Percentiles rank a stretch among this genome's conserved stretches.
These are phyloP conservation scores for Tetragnatha montana DNA, from an alignment of 2,888 invertebrate species.

Conservation along the genomic window DNA sequence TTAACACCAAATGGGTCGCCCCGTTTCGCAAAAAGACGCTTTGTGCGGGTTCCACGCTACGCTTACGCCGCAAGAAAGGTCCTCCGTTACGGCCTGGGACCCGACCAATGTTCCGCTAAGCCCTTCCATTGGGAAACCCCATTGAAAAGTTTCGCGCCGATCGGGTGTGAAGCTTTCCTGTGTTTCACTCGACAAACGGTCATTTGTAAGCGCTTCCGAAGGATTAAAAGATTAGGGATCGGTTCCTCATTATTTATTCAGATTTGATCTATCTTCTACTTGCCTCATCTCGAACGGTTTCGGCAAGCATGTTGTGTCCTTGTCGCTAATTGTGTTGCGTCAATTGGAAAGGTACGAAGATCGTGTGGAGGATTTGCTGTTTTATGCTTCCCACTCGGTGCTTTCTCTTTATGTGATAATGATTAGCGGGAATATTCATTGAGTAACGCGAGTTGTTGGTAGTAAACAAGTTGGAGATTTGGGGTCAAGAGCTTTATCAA, in stretches of 20 bases:
- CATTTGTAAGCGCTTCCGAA: background rate
- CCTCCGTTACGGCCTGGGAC: slow-evolving; percentile 38
- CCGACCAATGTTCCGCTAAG: slow-evolving; percentile 53
- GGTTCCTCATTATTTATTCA: too few species aligned
- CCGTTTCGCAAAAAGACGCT: slow-evolving; percentile 46
- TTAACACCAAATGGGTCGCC: slow-evolving; percentile 26
- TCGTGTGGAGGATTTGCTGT: too few species aligned
- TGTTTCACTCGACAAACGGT: background rate
- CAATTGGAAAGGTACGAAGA: too few species aligned
- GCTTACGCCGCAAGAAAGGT: slow-evolving; percentile 37
- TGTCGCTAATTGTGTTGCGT: background rate
- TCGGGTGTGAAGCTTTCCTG: slow-evolving; percentile 15
- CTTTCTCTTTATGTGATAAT: too few species aligned
- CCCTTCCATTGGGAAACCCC: slow-evolving; percentile 20
- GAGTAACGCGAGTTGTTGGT: too few species aligned
- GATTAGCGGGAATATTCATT: too few species aligned
- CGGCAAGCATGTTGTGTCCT: background rate
- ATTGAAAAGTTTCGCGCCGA: background rate
- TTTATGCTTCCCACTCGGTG: too few species aligned
- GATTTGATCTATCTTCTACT: background rate
- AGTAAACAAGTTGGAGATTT: too few species aligned
- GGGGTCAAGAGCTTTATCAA: too few species aligned
- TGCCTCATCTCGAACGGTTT: background rate
- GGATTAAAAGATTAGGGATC: background rate
- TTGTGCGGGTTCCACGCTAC: slow-evolving; percentile 27